Evolutionary conservation across 2,113 vertebrate genomes (phyloP).

Genomic region (Triplophysa rosa): DNA sequence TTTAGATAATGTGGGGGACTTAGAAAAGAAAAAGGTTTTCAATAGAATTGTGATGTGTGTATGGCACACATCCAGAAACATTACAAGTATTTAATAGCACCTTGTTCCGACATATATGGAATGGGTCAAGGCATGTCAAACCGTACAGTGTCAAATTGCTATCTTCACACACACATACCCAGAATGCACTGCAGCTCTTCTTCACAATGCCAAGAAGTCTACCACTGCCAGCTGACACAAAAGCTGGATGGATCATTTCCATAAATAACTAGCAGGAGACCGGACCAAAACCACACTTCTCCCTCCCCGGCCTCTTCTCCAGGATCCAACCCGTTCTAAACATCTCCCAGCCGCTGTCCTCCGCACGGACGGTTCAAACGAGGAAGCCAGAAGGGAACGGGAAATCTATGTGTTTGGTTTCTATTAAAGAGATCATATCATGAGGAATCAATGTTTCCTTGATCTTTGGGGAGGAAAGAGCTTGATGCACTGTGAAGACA

Average conservation of each 20-base stretch:
- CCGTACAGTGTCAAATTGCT: neutral
- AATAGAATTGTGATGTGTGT: neutral
- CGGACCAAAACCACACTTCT: conserved; percentile 66
- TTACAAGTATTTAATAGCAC: neutral
- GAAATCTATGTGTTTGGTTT: no score
- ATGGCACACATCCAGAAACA: neutral
- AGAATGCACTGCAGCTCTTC: neutral
- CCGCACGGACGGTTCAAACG: conserved; percentile 25
- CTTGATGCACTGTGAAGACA: no score
- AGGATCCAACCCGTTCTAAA: conserved; percentile 50
- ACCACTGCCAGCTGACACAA: conserved; percentile 64
- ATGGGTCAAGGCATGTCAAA: no score
- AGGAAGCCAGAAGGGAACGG: conserved; percentile 17
- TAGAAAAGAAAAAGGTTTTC: conserved; percentile 52
- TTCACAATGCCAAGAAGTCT: conserved; percentile 66
- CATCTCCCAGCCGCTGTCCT: conserved; percentile 36
- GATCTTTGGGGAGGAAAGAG: no score
- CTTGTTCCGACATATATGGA: neutral
- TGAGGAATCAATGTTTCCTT: no score
- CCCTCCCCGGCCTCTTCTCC: conserved; percentile 62
- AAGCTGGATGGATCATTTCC: conserved; percentile 70
- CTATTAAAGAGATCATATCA: no score
- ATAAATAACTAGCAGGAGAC: conserved; percentile 69
- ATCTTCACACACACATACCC: conserved; percentile 1
- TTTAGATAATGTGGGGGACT: conserved; percentile 46